These are phyloP conservation scores for Spilogale gracilis DNA, from an alignment of 2,113 vertebrate species.

Conservation along the genomic window DNA sequence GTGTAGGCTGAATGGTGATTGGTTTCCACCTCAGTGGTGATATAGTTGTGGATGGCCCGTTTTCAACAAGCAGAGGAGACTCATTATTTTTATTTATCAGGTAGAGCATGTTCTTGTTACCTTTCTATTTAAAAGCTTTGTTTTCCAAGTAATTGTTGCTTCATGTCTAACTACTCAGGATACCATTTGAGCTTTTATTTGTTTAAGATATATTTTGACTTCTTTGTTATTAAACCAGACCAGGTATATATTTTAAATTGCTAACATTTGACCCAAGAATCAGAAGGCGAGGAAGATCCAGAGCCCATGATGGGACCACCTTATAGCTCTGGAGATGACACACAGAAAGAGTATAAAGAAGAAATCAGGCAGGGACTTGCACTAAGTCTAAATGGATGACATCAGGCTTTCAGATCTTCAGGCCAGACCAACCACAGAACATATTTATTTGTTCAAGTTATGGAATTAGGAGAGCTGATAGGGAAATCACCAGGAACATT, in stretches of 20 bases:
- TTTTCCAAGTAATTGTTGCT: neutral
- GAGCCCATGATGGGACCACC: neutral
- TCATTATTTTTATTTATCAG: conserved; percentile 49
- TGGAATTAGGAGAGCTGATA: neutral
- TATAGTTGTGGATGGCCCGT: neutral
- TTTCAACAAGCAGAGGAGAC: neutral
- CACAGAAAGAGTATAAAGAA: neutral
- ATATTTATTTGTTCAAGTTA: neutral
- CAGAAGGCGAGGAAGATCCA: neutral
- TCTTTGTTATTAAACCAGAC: neutral
- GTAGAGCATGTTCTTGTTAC: neutral
- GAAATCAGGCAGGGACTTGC: neutral
- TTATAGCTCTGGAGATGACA: neutral
- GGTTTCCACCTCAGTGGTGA: neutral
- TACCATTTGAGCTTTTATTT: neutral
- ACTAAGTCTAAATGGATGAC: neutral
- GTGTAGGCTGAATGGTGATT: neutral
- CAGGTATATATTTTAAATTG: neutral
- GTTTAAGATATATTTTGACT: neutral
- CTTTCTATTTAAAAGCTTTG: neutral
- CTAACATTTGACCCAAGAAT: neutral
- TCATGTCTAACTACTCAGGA: neutral
- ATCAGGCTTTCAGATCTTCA: neutral
- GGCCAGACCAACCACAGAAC: neutral
- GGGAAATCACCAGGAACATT: neutral